phyloP scores from a whole-genome alignment of 2,797 vertebrate species.

The Tragopan temminckii region DNA sequence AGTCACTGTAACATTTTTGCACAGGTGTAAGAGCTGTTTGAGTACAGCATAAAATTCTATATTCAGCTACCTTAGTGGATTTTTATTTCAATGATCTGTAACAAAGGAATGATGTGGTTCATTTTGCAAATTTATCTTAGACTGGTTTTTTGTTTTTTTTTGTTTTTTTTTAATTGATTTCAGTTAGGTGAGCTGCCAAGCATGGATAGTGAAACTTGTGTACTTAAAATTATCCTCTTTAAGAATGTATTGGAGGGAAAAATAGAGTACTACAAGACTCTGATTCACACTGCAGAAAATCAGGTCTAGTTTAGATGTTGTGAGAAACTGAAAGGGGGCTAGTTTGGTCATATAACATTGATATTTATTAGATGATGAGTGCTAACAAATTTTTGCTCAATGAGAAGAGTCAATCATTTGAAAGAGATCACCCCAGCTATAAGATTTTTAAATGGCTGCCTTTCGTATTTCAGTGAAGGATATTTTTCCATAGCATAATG shows the following conservation, averaged over 20 bases:
- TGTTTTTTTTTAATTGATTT: not conserved
- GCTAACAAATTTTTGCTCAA: not conserved
- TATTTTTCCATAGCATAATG: not conserved
- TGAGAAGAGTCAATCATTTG: not conserved
- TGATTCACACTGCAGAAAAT: not conserved
- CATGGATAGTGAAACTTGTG: not conserved
- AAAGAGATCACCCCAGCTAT: not conserved
- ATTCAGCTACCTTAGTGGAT: not conserved
- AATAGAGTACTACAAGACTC: not conserved
- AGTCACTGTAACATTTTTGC: not conserved
- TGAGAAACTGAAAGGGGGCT: not conserved
- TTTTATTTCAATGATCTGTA: not conserved
- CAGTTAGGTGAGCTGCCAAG: not conserved
- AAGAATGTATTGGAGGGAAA: not conserved
- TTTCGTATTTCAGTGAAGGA: not conserved
- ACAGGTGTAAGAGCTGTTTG: not conserved
- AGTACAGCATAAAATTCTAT: not conserved
- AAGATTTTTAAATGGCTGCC: not conserved
- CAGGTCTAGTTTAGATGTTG: not conserved
- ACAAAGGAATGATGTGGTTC: not conserved
- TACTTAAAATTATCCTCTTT: not conserved
- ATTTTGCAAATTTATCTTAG: not conserved
- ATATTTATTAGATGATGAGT: not conserved
- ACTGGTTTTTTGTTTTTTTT: not conserved
- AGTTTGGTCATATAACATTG: not conserved